Conservation (phyloP, 2,888 invertebrate species). For the Stenichneumon culpator region DNA sequence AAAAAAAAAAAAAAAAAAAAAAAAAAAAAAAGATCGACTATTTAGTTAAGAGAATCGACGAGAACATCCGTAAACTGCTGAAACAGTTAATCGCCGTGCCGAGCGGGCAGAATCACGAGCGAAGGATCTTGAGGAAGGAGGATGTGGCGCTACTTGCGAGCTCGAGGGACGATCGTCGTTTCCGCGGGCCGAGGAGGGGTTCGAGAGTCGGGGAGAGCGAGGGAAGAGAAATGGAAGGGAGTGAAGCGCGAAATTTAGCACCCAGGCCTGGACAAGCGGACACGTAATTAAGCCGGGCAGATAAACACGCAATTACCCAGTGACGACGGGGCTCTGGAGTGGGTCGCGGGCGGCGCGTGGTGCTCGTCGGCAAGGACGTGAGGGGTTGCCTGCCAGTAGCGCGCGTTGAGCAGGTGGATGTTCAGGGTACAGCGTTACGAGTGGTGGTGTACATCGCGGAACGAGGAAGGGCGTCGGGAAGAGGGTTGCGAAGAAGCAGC, state of each 20-base stretch:
- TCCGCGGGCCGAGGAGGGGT: slow-evolving; percentile 7
- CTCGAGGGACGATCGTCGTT: not conserved
- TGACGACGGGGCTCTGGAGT: slow-evolving; percentile 71
- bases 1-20: not conserved
- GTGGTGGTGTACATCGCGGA: slow-evolving; percentile 16
- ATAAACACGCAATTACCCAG: slow-evolving; percentile 83
- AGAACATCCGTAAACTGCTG: not conserved
- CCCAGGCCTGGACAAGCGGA: slow-evolving; percentile 80
- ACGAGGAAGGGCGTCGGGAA: slow-evolving; percentile 25
- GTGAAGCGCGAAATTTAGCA: slow-evolving; percentile 77
- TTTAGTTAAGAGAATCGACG: not conserved
- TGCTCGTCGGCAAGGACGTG: slow-evolving; percentile 25
- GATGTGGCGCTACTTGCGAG: not conserved
- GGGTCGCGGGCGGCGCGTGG: slow-evolving; percentile 36
- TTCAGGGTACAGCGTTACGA: slow-evolving; percentile 8
- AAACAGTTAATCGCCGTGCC: not conserved
- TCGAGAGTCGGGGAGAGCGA: slow-evolving; percentile 51
- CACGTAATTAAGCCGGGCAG: slow-evolving; percentile 82
- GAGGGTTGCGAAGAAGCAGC: slow-evolving; percentile 55
- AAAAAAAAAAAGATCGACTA: not conserved
- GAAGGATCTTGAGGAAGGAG: not conserved
- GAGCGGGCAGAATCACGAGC: not conserved
- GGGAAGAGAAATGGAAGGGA: slow-evolving; percentile 45
- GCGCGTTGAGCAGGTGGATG: slow-evolving; percentile 13
- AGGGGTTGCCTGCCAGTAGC: slow-evolving; percentile 10